Evolutionary conservation across 1,140 invertebrate species (phyloP).

Genomic region (Zophobas atratus): DNA sequence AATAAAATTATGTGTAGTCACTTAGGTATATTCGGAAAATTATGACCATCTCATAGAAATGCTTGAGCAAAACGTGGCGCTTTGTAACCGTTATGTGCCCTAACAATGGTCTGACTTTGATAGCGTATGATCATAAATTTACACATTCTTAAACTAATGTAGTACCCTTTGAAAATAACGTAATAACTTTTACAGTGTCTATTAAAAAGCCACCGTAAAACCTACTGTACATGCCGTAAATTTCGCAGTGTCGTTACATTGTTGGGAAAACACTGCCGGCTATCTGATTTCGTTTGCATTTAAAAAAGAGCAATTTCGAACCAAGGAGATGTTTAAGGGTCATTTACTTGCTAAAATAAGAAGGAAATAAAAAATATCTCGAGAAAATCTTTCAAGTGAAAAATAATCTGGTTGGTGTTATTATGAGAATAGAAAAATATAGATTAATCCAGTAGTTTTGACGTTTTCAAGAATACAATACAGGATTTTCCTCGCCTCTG

Average conservation of each 20-base stretch:
- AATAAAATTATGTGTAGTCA: constrained; percentile 22
- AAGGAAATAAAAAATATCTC: too few species aligned
- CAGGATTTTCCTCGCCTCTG: too few species aligned
- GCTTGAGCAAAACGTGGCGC: constrained; percentile 27
- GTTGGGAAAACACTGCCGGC: constrained; percentile 6
- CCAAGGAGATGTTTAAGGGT: too few species aligned
- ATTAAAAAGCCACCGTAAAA: constrained; percentile 34
- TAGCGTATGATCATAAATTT: constrained; percentile 40
- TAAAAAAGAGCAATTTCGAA: not conserved
- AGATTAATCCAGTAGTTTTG: too few species aligned
- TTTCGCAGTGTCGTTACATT: constrained; percentile 31
- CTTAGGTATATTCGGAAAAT: constrained; percentile 12
- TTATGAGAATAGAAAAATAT: too few species aligned
- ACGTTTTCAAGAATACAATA: too few species aligned
- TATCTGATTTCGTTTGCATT: not conserved
- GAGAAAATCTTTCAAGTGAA: too few species aligned
- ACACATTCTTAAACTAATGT: constrained; percentile 43
- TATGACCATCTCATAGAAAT: constrained; percentile 18
- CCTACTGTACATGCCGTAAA: constrained; percentile 31
- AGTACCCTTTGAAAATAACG: constrained; percentile 39
- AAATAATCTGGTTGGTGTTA: too few species aligned
- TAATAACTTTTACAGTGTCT: constrained; percentile 40
- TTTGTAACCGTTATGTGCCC: constrained; percentile 26
- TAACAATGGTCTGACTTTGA: constrained; percentile 30
- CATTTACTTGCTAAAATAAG: too few species aligned